These are phyloP conservation scores for Phoxinus dragarum DNA, from an alignment of 2,797 vertebrate species.

Conservation along the genomic window DNA sequence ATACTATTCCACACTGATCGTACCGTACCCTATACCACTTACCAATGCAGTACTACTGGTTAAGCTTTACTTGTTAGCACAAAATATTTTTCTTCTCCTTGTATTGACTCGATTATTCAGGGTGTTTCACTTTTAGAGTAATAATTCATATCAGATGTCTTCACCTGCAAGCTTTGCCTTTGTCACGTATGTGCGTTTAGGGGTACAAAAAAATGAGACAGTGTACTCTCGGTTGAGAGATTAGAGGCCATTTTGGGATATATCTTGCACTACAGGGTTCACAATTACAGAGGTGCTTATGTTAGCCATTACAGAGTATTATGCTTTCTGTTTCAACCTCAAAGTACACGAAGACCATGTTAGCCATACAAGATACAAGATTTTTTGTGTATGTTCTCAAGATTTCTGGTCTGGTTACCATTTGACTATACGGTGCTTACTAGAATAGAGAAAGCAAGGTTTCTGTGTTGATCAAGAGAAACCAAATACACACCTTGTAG, in stretches of 20 bases:
- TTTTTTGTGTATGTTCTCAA: slow-evolving; percentile 29
- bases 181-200: slow-evolving; percentile 25
- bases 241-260: slow-evolving; percentile 16
- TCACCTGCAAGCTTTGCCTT: slow-evolving; percentile 55
- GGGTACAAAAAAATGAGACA: not conserved
- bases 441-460: slow-evolving; percentile 32
- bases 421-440: slow-evolving; percentile 49
- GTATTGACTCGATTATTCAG: slow-evolving; percentile 45
- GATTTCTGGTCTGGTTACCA: slow-evolving; percentile 18
- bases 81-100: slow-evolving; percentile 30
- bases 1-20: slow-evolving; percentile 49
- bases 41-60: slow-evolving; percentile 52
- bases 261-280: slow-evolving; percentile 51
- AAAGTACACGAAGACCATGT: not conserved
- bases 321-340: slow-evolving; percentile 20
- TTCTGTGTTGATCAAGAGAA: slow-evolving; percentile 21
- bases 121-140: slow-evolving; percentile 43
- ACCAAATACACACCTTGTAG: not conserved
- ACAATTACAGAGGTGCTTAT: slow-evolving; percentile 71
- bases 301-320: slow-evolving; percentile 56
- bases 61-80: slow-evolving; percentile 31
- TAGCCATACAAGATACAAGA: not conserved
- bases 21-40: slow-evolving; percentile 15
- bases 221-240: not conserved
- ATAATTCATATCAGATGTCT: slow-evolving; percentile 56